Percentiles rank a stretch among this genome's conserved stretches.
Evolutionary conservation across 2,113 vertebrate genomes (phyloP).

Genomic region (Misgurnus anguillicaudatus): DNA sequence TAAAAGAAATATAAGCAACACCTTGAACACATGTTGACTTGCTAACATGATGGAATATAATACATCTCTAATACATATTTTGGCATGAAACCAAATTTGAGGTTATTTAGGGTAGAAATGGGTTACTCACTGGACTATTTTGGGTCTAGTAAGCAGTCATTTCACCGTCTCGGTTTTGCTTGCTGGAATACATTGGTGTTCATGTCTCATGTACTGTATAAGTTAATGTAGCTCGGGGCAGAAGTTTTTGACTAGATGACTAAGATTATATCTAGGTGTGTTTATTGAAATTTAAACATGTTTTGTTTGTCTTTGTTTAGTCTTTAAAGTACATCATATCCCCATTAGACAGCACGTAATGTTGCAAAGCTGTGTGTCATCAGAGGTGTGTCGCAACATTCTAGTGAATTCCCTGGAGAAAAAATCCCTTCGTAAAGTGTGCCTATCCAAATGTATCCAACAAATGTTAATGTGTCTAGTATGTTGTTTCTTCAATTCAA

Average conservation of each 20-base stretch:
- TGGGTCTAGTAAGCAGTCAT: too few species aligned
- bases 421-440: too few species aligned
- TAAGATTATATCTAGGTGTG: neutral
- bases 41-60: too few species aligned
- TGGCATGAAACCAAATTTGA: too few species aligned
- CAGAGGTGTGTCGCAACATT: neutral
- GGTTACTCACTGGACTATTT: too few species aligned
- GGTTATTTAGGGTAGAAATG: too few species aligned
- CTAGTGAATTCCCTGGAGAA: neutral
- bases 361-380: neutral
- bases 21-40: too few species aligned
- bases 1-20: too few species aligned
- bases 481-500: neutral
- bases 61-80: too few species aligned
- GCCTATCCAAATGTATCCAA: too few species aligned
- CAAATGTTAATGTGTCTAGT: neutral
- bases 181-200: neutral
- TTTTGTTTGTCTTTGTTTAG: neutral
- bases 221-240: neutral
- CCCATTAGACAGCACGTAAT: neutral
- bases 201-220: neutral
- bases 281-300: conserved; percentile 6
- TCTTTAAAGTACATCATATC: conserved; percentile 18
- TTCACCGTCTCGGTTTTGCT: too few species aligned
- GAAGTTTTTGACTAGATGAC: neutral